Evolutionary conservation across 2,797 vertebrate species (phyloP), one percentile per base, ranked within the genome.

Genomic region (Rhinichthys osculus): DNA sequence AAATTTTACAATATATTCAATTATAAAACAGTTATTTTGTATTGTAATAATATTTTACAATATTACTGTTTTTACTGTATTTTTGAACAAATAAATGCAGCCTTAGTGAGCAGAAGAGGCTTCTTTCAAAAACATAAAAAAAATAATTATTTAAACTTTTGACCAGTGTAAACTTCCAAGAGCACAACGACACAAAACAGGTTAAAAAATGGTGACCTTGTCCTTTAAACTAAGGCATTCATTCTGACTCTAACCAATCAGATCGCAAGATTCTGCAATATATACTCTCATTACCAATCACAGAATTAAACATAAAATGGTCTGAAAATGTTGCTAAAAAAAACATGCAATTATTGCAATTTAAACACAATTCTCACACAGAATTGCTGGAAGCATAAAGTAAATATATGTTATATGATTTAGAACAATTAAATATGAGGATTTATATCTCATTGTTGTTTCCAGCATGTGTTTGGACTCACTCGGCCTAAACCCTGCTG

Each of bases 391-490:
- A 17, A 50, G 16, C 47, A 50, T 17, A 50, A 50, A 17, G 47
- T 50, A 50, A 0, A 50, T 17, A 14, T 14, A 57, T 0, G 23
- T 33, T n/a, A 81, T 66, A 77, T 33, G 69, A 17, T 21, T 52
- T 81, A 33, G 59, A 74, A 6, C 1, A 38, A 38, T 44, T 52
- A 2, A 17, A 52, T 19, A 42, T 47, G 2, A 57, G 30, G 54
- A 30, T 64, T 52, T 66, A 67, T 73, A 13, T 81, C 40, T 81
- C 70, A 38, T n/a, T 76, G 57, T 85, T 62, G 59, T 21, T 71
- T 64, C 19, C 72, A 52, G 57, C 13, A 66, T 81, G 84, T 64
- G 72, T 83, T 76, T 83, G 70, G 30, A 72, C 57, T 71, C 52
- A 62, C n/a, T 82, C 21, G 14, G 7, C 30, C 44, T 40, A 38